Base-by-base conservation (phyloP, 2,888 invertebrate genomes). In the Drosophila prostipennis region DNA sequence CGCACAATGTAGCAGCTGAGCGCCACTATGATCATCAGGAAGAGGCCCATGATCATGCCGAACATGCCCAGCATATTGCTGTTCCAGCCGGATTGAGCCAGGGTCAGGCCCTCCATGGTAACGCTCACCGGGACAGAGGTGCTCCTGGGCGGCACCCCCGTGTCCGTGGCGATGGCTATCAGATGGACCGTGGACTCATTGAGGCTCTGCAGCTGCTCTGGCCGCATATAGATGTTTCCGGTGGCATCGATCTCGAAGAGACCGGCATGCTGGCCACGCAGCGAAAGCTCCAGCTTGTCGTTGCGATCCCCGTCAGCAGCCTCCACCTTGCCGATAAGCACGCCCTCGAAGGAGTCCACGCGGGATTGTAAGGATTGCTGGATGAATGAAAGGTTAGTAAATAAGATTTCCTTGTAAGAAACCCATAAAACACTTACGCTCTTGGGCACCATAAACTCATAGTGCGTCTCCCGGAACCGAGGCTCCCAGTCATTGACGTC, bases 401-500 rank as follows among this genome's bases (percentile, higher is more conserved):
- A 19, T 19, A 3, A 19, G 19, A 19, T 19, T 19, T 19, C 3
- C 19, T 19, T 19, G 3, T 19, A 26, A 3, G 26, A 26, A 26
- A 26, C 3, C 26, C 6, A 6, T 16, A 11, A 2, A 42, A 29
- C 6, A 89, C 90, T 90, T 74, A 91, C 91, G 74, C 89, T 89
- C 54, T 91, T 91, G 29, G 91, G 91, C 49, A 92, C 90, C 46
- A 89, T 71, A 92, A 98, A 98, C 92, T 97, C 97, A 92, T 98
- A 98, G 91, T 96, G 96, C 6, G 96, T 95, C 91, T 96, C 95
- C 1, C 96, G 94, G 93, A 98, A 98, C 61, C 97, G 94, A 0
- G 98, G 98, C 91, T 97, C 97, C 97, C 98, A 98, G 90, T 98
- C 98, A 92, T 98, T 98, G 8, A 97, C 96, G 91, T 98, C 96